Conservation (phyloP, 2,888 invertebrate species). For the Scaptomyza flava region DNA sequence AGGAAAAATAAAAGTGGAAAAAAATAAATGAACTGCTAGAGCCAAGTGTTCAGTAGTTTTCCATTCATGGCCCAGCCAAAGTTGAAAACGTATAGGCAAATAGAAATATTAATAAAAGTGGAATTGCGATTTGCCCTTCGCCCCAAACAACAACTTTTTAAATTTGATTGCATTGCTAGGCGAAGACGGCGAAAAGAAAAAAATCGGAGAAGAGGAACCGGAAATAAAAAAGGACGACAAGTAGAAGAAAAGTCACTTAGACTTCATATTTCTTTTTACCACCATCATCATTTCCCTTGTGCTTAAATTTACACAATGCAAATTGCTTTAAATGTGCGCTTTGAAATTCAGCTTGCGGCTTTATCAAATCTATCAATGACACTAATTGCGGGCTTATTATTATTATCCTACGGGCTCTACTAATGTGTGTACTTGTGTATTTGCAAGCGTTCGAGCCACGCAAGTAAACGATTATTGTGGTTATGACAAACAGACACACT, state of each 20-base stretch:
- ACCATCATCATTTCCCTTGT: conserved; percentile 24
- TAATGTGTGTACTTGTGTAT: not conserved
- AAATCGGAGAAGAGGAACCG: not conserved
- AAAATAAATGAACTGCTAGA: conserved; percentile 15
- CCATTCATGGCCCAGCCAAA: conserved; percentile 41
- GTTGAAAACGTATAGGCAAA: conserved; percentile 65
- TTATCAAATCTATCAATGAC: conserved; percentile 65
- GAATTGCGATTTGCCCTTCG: conserved; percentile 70
- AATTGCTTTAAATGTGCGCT: conserved; percentile 38
- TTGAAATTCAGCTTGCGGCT: conserved; percentile 21
- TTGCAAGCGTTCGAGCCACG: conserved; percentile 43
- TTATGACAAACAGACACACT: conserved; percentile 25
- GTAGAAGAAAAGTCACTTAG: conserved; percentile 30
- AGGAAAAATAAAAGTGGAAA: conserved; percentile 18
- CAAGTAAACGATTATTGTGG: conserved; percentile 65
- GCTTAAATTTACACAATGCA: conserved; percentile 43
- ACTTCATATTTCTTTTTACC: not conserved
- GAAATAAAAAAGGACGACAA: conserved; percentile 33
- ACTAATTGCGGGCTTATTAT: conserved; percentile 73
- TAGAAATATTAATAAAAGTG: conserved; percentile 77
- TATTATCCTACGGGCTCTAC: conserved; percentile 12
- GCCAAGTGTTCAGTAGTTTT: conserved; percentile 59
- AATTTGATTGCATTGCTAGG: conserved; percentile 53
- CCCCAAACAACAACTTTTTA: conserved; percentile 46
- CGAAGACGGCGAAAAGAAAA: conserved; percentile 8